Conservation (phyloP, 2,113 vertebrate species). For the Chaenocephalus aceratus region DNA sequence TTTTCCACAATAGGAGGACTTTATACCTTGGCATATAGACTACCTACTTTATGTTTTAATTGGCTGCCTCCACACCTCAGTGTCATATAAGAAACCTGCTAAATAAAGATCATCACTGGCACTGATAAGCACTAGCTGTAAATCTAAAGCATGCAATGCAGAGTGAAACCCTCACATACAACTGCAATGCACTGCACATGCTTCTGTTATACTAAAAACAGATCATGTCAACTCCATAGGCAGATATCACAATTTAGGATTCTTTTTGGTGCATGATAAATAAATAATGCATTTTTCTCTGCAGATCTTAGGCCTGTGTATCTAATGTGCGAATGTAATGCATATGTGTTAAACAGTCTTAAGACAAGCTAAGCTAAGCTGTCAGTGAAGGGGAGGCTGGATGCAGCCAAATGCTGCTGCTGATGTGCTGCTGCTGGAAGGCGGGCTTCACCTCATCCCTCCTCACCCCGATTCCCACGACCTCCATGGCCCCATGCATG, state of each 20-base stretch:
- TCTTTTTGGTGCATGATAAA: conserved; percentile 25
- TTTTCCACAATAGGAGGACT: conserved; percentile 26
- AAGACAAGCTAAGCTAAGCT: conserved; percentile 13
- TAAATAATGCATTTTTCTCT: conserved; percentile 45
- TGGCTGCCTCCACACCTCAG: conserved; percentile 1
- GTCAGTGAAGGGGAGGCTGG: conserved; percentile 30
- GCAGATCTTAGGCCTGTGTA: conserved; percentile 28
- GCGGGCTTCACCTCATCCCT: conserved; percentile 78
- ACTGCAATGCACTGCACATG: not conserved
- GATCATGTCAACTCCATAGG: not conserved
- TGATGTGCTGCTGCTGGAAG: conserved; percentile 66
- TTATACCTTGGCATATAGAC: conserved; percentile 26
- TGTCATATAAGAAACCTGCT: not conserved
- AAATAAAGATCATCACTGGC: conserved; percentile 18
- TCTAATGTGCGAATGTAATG: conserved; percentile 8
- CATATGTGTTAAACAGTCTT: conserved; percentile 1
- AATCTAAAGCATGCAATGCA: not conserved
- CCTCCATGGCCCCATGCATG: conserved; percentile 72
- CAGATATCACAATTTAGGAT: conserved; percentile 10
- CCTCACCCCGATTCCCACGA: conserved; percentile 83
- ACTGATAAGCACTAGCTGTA: conserved; percentile 12
- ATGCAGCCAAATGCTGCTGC: conserved; percentile 65
- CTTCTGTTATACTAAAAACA: not conserved
- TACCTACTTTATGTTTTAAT: conserved; percentile 7
- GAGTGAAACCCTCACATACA: not conserved